Evolutionary conservation across 2,888 invertebrate species (phyloP), one percentile per base, ranked within the genome.

Genomic region (Hydropsyche betteni): DNA sequence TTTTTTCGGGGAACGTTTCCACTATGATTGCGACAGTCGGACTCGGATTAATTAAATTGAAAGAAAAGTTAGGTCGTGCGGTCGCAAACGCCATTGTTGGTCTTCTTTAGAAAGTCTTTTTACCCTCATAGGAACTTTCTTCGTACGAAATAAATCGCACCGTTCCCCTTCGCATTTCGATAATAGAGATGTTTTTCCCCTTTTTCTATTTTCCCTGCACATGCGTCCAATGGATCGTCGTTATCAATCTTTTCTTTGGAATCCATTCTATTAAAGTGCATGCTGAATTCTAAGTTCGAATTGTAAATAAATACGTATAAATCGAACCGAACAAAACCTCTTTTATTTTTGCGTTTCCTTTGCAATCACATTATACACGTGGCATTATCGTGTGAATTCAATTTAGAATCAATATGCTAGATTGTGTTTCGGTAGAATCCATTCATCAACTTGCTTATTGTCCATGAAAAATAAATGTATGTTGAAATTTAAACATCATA

Each of bases 221-320:
- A 70, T 70, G 70, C 53, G 70, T 70, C 52, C 58, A 24, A 72
- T 50, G 72, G 34, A 72, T 58, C 58, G 72, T 61, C 61, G 58
- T 38, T 72, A 72, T 70, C 70, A 72, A 72, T 58, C 72, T 58
- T 72, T 36, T 38, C 61, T 44, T 58, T 58, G 70, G 53, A 14
- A 53, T 70, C 36, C 70, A 51, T 70, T 70, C 53, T 34, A 70
- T 70, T 70, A n/a, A 53, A 70, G 70, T 70, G 70, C 70, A 70
- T 34, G 70, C 53, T 36, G 53, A 53, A 53, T 64, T 44, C 50
- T 69, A 69, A 69, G 51, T 14, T 7, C n/a, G 50, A 69, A n/a
- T 38, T 44, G 44, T 44, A 68, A 34, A 64, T 64, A 34, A 64
- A 64, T 12, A 12, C 64, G 12, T 64, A 64, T 8, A 64, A 44